phyloP scores from a whole-genome alignment of 2,888 invertebrate species.

The Caenorhabditis imperialis region DNA sequence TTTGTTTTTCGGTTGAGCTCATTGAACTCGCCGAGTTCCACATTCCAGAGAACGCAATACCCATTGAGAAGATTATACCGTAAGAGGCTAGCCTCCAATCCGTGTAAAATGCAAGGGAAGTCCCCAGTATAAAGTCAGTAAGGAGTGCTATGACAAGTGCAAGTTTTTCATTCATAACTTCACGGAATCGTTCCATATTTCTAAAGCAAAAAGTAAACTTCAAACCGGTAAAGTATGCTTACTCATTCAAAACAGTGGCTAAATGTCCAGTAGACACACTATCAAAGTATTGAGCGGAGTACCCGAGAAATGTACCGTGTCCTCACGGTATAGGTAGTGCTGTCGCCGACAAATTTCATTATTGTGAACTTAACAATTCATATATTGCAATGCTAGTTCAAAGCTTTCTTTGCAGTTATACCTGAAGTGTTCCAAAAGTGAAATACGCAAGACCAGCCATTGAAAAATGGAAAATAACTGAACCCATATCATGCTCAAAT shows the following conservation, averaged over 20 bases:
- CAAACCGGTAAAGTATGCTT: slow-evolving; percentile 65
- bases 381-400: too few relatives aligned
- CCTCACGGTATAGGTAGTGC: slow-evolving; percentile 80
- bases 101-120: slow-evolving; percentile 63
- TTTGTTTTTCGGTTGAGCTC: slow-evolving; percentile 33
- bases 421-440: slow-evolving; percentile 41
- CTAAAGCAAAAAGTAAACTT: slow-evolving; percentile 49
- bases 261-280: slow-evolving; percentile 80
- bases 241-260: slow-evolving; percentile 80
- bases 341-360: slow-evolving; percentile 78
- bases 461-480: slow-evolving; percentile 31
- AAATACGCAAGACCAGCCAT: slow-evolving; percentile 34
- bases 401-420: neutral
- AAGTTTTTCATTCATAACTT: slow-evolving; percentile 73
- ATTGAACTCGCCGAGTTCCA: slow-evolving; percentile 64
- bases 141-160: slow-evolving; percentile 64
- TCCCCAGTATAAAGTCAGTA: slow-evolving; percentile 52
- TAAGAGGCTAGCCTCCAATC: slow-evolving; percentile 74
- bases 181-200: slow-evolving; percentile 72
- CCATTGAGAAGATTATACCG: slow-evolving; percentile 74
- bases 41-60: slow-evolving; percentile 69
- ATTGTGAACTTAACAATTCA: slow-evolving; percentile 54
- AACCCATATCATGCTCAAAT: slow-evolving; percentile 38
- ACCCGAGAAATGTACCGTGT: slow-evolving; percentile 78
- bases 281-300: slow-evolving; percentile 79